Conservation (phyloP, 2,888 invertebrate genomes). For the Erpobdella octoculata region DNA sequence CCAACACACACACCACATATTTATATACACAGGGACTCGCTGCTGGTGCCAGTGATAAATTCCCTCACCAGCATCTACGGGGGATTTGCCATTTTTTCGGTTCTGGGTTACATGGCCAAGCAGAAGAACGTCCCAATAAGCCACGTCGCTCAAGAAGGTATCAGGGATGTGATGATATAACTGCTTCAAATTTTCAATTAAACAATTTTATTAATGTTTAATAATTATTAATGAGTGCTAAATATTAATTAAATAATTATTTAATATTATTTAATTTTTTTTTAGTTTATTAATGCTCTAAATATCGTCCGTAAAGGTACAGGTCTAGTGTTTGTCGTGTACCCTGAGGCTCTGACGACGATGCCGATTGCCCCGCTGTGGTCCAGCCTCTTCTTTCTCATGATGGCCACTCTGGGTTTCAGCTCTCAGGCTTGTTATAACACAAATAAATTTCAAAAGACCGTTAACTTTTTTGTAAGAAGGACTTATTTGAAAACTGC, state of each 20-base stretch:
- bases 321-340: slow-evolving; percentile 50
- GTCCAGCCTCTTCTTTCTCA: slow-evolving; percentile 51
- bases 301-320: slow-evolving; percentile 43
- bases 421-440: slow-evolving; percentile 49
- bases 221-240: no score
- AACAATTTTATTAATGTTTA: no score
- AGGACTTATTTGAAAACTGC: not conserved
- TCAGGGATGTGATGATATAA: no score
- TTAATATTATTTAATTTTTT: not conserved
- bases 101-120: slow-evolving; percentile 36
- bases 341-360: slow-evolving; percentile 50
- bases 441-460: not conserved
- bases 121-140: slow-evolving; percentile 31
- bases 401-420: slow-evolving; percentile 52
- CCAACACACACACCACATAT: no score
- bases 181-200: no score
- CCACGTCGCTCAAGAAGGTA: slow-evolving; percentile 35
- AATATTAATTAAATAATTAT: not conserved
- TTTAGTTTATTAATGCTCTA: not conserved
- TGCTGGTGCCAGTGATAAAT: slow-evolving; percentile 36
- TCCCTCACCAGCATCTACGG: slow-evolving; percentile 36
- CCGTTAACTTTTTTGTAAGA: not conserved
- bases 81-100: slow-evolving; percentile 36
- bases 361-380: slow-evolving; percentile 51
- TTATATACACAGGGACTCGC: slow-evolving; percentile 31